Base-by-base conservation (phyloP, 2,797 vertebrate genomes). In the Epinephelus malabaricus region DNA sequence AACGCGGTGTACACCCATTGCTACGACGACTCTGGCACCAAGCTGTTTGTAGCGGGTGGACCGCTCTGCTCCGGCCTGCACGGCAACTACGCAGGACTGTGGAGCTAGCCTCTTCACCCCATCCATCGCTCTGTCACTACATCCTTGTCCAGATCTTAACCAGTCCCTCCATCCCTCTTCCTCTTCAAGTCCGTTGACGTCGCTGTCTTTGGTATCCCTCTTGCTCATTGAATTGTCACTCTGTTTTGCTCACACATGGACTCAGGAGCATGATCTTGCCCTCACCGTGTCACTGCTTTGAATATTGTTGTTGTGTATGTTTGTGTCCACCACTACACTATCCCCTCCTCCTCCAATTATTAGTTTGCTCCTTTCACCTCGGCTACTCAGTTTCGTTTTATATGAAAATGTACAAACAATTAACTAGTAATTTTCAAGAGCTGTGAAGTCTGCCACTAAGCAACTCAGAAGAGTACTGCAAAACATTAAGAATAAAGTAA, bases 1-100 rank as follows among this genome's bases (percentile, higher is more conserved):
- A 99, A 99, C 27, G 98, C 98, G 12, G 98, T 99, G 95, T 99
- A 99, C 94, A 99, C 98, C 9, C 98, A 99, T 96, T 99, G 98
- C 95, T 99, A 99, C 7, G 98, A 99, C 84, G 96, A 97, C 63
- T 99, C 98, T 0, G 98, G 98, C 94, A 99, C 96, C 72, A 99
- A 99, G 87, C 97, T 99, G 82, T 99, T 99, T 62, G 98, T 99
- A 86, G 98, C 98, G 63, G 98, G 98, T 40, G 98, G 98, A 25
- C 98, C 98, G 0, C 96, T 99, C 81, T 99, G 98, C 80, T 99
- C 98, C 17, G 98, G 98, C 85, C 96, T 99, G 82, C 98, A 99
- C 2, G 98, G 98, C 85, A 99, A 99, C 94, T 99, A 99, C 6
- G 98, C 98, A 45, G 98, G 97, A 78, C 96, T 99, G 80, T 99